Conservation (phyloP, 1,140 invertebrate species). For the Drosophila ambigua region DNA sequence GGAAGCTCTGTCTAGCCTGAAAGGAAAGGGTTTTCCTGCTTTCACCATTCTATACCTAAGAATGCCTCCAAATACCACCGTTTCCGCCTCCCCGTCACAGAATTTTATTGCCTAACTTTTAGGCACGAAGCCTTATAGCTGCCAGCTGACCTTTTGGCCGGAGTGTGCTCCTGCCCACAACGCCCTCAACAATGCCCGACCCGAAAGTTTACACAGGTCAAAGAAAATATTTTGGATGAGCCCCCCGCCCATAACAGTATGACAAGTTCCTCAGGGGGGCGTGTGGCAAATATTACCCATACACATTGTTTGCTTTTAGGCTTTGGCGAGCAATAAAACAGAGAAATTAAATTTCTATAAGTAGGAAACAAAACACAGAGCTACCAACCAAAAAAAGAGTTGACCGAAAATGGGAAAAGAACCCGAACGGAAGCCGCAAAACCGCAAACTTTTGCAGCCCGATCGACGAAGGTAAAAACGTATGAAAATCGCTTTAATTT, state of each 20-base stretch:
- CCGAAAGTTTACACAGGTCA: slow-evolving; percentile 73
- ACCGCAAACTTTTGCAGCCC: slow-evolving; percentile 52
- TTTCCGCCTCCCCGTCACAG: slow-evolving; percentile 20
- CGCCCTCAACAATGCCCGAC: slow-evolving; percentile 47
- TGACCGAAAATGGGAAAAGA: slow-evolving; percentile 4
- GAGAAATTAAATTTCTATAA: slow-evolving; percentile 39
- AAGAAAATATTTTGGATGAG: slow-evolving; percentile 67
- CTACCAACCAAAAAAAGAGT: background rate
- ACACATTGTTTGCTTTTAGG: slow-evolving; percentile 29
- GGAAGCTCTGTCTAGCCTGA: no score
- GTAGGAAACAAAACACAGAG: background rate
- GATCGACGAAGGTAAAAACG: slow-evolving; percentile 38
- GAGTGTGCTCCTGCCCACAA: slow-evolving; percentile 23
- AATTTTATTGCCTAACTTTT: slow-evolving; percentile 73
- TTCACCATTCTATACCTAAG: no score
- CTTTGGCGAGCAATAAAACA: slow-evolving; percentile 44
- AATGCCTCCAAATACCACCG: no score
- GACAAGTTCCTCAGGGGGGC: slow-evolving; percentile 52
- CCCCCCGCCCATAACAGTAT: slow-evolving; percentile 59
- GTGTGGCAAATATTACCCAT: slow-evolving; percentile 39
- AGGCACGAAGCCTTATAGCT: slow-evolving; percentile 56
- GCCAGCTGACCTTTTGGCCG: slow-evolving; percentile 55
- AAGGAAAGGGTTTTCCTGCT: no score
- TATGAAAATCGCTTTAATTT: slow-evolving; percentile 61
- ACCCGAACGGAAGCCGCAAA: slow-evolving; percentile 25